Conservation (phyloP, 2,797 vertebrate genomes). For the Phalloptychus januarius region DNA sequence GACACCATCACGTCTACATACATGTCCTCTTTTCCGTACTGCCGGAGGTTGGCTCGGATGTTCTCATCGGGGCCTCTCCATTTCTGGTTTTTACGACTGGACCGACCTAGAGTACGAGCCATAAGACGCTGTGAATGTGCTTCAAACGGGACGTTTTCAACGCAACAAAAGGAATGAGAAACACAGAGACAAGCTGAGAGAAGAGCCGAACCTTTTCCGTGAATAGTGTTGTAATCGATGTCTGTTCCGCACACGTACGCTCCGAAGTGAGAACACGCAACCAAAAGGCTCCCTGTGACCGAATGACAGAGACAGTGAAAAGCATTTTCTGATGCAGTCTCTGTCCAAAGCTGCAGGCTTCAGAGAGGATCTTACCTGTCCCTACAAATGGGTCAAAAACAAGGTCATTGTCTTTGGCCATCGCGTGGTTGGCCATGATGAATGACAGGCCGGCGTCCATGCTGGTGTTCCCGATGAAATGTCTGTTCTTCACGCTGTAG, state of each 20-base stretch:
- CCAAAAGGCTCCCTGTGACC: conserved; percentile 89
- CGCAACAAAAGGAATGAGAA: neutral
- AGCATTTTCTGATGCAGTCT: neutral
- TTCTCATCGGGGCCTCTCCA: conserved; percentile 99
- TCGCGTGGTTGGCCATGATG: conserved; percentile 96
- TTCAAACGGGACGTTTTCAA: neutral
- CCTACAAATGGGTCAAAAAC: conserved; percentile 98
- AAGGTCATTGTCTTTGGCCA: conserved; percentile 90
- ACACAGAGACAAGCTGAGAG: neutral
- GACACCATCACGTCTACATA: conserved; percentile 94
- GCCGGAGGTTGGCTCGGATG: conserved; percentile 94
- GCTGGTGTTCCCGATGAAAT: conserved; percentile 98
- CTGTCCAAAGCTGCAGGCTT: neutral
- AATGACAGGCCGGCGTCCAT: conserved; percentile 97
- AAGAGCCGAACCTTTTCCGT: conserved; percentile 87
- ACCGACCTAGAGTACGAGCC: conserved; percentile 84
- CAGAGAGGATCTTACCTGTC: conserved; percentile 84
- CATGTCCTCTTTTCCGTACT: conserved; percentile 90
- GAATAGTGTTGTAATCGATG: conserved; percentile 97
- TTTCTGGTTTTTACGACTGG: conserved; percentile 94
- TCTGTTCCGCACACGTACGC: conserved; percentile 95
- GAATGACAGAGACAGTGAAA: conserved; percentile 11
- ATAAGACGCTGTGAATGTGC: neutral
- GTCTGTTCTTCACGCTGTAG: conserved; percentile 96
- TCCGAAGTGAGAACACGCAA: conserved; percentile 95